Evolutionary conservation across 2,797 vertebrate species (phyloP).

Genomic region (Platyrinchus mystaceus): DNA sequence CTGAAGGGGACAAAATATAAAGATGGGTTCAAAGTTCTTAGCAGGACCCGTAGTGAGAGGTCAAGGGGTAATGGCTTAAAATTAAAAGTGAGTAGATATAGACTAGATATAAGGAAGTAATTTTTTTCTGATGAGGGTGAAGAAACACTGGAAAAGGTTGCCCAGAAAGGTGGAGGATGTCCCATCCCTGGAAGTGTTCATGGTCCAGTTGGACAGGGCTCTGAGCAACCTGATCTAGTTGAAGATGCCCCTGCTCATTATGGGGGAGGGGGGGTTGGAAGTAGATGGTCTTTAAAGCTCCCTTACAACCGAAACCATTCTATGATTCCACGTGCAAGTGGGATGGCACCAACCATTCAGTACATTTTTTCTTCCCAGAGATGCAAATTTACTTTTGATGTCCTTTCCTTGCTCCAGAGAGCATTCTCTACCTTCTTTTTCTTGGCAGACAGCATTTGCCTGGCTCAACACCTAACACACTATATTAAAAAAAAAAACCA

Average conservation of each 20-base stretch:
- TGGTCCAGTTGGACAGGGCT: neutral
- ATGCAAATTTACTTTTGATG: neutral
- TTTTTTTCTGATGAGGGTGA: neutral
- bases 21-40: neutral
- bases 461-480: neutral
- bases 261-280: fast-evolving
- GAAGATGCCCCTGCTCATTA: neutral
- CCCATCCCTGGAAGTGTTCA: neutral
- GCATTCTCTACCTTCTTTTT: neutral
- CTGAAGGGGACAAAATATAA: neutral
- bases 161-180: neutral
- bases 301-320: neutral
- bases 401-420: neutral
- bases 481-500: neutral
- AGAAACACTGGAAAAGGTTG: neutral
- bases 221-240: neutral
- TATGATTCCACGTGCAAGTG: neutral
- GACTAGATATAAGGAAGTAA: neutral
- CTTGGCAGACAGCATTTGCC: neutral
- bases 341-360: neutral
- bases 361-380: neutral
- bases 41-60: neutral
- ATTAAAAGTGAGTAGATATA: neutral
- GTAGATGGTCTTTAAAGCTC: neutral
- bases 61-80: neutral